Conservation (phyloP, 2,888 invertebrate species). For the Pseudococcus viburni region DNA sequence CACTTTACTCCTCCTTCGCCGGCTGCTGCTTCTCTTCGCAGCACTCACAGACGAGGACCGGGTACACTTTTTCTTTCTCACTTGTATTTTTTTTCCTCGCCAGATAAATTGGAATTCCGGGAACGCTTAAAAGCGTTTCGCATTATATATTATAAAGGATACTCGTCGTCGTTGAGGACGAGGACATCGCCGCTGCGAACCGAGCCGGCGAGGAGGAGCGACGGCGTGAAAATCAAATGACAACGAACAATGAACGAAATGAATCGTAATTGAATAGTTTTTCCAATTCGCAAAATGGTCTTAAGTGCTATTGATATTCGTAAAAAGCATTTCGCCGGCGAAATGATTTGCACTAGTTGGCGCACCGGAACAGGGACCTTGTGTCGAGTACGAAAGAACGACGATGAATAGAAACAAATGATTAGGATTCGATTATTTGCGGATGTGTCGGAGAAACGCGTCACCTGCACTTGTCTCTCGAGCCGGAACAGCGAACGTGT, state of each 20-base stretch:
- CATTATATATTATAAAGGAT: slow-evolving; percentile 20
- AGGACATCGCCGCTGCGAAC: not conserved
- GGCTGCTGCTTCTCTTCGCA: too few species aligned
- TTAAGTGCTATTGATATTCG: slow-evolving; percentile 54
- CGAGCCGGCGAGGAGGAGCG: not conserved
- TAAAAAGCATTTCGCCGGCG: slow-evolving; percentile 21
- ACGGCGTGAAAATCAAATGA: slow-evolving; percentile 32
- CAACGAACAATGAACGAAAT: slow-evolving; percentile 45
- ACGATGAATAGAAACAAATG: slow-evolving; percentile 45
- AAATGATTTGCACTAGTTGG: not conserved
- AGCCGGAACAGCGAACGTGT: not conserved
- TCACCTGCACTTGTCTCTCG: slow-evolving; percentile 1
- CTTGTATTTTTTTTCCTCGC: too few species aligned
- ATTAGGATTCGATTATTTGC: slow-evolving; percentile 50
- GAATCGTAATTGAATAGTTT: slow-evolving; percentile 54
- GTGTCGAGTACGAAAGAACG: not conserved
- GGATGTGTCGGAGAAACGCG: not conserved
- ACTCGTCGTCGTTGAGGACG: slow-evolving; percentile 4
- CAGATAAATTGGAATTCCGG: slow-evolving; percentile 47
- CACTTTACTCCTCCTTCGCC: not conserved
- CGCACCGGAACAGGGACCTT: not conserved
- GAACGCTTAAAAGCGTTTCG: slow-evolving; percentile 35
- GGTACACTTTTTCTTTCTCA: too few species aligned
- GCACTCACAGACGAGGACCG: too few species aligned
- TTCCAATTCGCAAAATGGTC: slow-evolving; percentile 50